Conservation (phyloP, 2,797 vertebrate genomes). For the Muraenolepis orangiensis region DNA sequence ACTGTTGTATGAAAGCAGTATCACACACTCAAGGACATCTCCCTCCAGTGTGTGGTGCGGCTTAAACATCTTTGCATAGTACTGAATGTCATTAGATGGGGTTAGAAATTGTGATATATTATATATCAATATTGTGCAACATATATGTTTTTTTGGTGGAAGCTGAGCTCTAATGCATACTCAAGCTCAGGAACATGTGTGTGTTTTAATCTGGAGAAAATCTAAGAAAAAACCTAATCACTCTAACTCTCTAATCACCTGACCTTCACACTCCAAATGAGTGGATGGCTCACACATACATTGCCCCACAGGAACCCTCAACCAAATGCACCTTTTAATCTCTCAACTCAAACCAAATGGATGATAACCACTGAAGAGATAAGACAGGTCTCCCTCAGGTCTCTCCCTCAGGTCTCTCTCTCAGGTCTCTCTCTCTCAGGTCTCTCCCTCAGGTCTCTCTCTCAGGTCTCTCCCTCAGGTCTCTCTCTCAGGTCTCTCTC, state of each 20-base stretch:
- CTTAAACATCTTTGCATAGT: not conserved
- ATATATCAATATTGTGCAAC: no score
- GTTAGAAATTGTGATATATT: no score
- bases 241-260: not conserved
- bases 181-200: no score
- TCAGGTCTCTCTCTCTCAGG: conserved; percentile 7
- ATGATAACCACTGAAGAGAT: conserved; percentile 31
- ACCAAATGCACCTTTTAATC: conserved; percentile 15
- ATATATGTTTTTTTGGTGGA: no score
- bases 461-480: not conserved
- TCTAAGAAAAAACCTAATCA: conserved; percentile 9
- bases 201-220: not conserved
- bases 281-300: conserved; percentile 2
- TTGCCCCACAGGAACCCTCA: conserved; percentile 3
- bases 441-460: not conserved
- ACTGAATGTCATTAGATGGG: not conserved
- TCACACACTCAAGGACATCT: no score
- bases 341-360: conserved; percentile 25
- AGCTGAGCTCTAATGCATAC: no score
- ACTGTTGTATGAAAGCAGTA: no score
- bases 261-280: not conserved
- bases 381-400: not conserved
- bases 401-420: conserved; percentile 1
- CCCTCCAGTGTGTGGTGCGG: no score
- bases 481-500: no score